phyloP scores from a whole-genome alignment of 2,113 vertebrate genomes.

The Ranitomeya imitator region DNA sequence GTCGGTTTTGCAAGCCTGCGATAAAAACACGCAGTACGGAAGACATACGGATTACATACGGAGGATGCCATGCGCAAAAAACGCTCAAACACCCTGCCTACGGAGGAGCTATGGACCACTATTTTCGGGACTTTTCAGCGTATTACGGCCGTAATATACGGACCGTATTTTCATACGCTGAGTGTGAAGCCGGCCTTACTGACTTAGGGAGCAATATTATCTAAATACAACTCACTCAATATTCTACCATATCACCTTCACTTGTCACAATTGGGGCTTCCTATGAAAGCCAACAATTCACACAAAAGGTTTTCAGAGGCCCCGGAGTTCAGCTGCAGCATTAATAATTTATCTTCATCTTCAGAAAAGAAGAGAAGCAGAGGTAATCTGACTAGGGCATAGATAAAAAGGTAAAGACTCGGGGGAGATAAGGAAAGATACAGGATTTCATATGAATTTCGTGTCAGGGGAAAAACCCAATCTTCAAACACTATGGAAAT shows the following conservation, averaged over 20 bases:
- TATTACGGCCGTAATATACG: too few relatives aligned
- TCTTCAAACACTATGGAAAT: slow-evolving; percentile 36
- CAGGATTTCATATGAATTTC: background rate
- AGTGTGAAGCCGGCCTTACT: too few relatives aligned
- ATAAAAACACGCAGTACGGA: too few relatives aligned
- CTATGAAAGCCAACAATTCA: slow-evolving; percentile 1
- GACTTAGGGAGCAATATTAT: background rate
- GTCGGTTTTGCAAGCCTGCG: too few relatives aligned
- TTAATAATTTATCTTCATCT: slow-evolving; percentile 34
- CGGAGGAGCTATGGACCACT: too few relatives aligned
- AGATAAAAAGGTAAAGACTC: slow-evolving; percentile 14
- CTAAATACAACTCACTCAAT: background rate
- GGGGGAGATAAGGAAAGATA: background rate
- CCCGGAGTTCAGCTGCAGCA: slow-evolving; percentile 7
- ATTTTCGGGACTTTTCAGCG: too few relatives aligned
- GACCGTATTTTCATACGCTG: too few relatives aligned
- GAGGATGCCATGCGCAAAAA: too few relatives aligned
- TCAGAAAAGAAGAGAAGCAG: background rate
- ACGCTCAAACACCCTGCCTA: too few relatives aligned
- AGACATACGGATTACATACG: too few relatives aligned
- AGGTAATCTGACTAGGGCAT: background rate
- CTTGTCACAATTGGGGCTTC: slow-evolving; percentile 16
- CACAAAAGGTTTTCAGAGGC: slow-evolving; percentile 19
- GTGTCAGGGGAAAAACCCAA: slow-evolving; percentile 6
- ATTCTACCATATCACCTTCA: background rate